These are phyloP conservation scores for Colostygia pectinataria DNA, from an alignment of 2,888 invertebrate species.

Conservation along the genomic window DNA sequence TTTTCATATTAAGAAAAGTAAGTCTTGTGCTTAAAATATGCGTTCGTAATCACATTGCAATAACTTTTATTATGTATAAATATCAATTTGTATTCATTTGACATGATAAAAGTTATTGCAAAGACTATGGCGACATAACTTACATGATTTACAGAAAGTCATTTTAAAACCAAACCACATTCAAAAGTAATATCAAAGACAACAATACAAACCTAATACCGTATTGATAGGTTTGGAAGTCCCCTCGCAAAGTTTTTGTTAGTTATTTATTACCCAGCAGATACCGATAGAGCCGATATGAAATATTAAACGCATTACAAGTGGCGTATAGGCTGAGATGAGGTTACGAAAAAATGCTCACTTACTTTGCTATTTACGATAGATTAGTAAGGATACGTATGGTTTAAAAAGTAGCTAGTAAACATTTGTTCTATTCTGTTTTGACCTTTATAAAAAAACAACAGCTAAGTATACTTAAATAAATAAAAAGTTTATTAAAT, in stretches of 20 bases:
- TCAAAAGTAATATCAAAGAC: conserved; percentile 40
- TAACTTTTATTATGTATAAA: too few species aligned
- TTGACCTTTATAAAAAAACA: too few species aligned
- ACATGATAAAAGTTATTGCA: too few species aligned
- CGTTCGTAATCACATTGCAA: too few species aligned
- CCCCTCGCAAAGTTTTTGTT: conserved; percentile 64
- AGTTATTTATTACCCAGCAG: conserved; percentile 76
- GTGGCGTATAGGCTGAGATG: conserved; percentile 79
- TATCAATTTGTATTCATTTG: too few species aligned
- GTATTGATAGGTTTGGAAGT: conserved; percentile 75
- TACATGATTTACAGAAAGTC: not conserved
- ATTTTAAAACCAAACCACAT: conserved; percentile 19
- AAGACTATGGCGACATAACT: too few species aligned
- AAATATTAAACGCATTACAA: conserved; percentile 83
- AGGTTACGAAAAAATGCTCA: conserved; percentile 74
- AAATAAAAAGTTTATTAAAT: too few species aligned
- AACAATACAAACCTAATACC: conserved; percentile 70
- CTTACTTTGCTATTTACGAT: conserved; percentile 56
- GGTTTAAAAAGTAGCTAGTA: too few species aligned
- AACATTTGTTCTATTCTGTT: too few species aligned
- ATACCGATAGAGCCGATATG: conserved; percentile 79
- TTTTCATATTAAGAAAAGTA: too few species aligned
- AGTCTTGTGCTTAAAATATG: too few species aligned
- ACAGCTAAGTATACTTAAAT: too few species aligned
- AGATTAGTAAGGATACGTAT: conserved; percentile 45